Percentiles rank a stretch among this genome's conserved stretches.
These are phyloP conservation scores for Ophion obscuratus DNA, from an alignment of 2,888 invertebrate species.

Conservation along the genomic window DNA sequence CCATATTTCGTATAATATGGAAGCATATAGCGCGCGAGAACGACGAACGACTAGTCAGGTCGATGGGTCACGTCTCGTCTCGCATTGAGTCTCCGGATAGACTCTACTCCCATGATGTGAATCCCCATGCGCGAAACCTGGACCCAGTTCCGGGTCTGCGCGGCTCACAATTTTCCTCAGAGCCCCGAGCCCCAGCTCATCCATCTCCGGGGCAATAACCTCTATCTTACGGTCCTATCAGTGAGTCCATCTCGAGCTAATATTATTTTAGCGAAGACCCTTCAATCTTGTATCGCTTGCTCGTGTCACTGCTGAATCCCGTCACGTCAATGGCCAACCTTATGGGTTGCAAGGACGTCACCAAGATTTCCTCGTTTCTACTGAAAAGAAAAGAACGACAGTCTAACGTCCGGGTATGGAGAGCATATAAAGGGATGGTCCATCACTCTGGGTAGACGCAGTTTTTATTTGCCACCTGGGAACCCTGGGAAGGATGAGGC, in stretches of 20 bases:
- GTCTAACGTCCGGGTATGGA: background rate
- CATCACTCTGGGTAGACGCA: constrained; percentile 12
- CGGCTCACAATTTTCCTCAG: constrained; percentile 52
- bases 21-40: constrained; percentile 16
- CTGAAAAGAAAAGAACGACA: constrained; percentile 13
- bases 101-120: constrained; percentile 25
- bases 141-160: constrained; percentile 19
- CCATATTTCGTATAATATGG: constrained; percentile 38
- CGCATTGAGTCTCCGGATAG: constrained; percentile 29
- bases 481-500: background rate
- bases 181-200: constrained; percentile 47
- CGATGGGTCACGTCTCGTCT: constrained; percentile 48
- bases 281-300: constrained; percentile 61
- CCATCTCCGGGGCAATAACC: constrained; percentile 66
- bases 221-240: constrained; percentile 68
- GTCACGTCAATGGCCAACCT: constrained; percentile 26
- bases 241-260: constrained; percentile 73
- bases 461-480: constrained; percentile 47
- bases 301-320: constrained; percentile 54
- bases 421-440: background rate
- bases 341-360: background rate
- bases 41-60: constrained; percentile 38
- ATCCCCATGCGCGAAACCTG: constrained; percentile 45
- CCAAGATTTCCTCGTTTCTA: constrained; percentile 31
- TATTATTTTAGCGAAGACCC: constrained; percentile 74